phyloP scores from a whole-genome alignment of 2,888 invertebrate species.

The Idaea dimidiata region DNA sequence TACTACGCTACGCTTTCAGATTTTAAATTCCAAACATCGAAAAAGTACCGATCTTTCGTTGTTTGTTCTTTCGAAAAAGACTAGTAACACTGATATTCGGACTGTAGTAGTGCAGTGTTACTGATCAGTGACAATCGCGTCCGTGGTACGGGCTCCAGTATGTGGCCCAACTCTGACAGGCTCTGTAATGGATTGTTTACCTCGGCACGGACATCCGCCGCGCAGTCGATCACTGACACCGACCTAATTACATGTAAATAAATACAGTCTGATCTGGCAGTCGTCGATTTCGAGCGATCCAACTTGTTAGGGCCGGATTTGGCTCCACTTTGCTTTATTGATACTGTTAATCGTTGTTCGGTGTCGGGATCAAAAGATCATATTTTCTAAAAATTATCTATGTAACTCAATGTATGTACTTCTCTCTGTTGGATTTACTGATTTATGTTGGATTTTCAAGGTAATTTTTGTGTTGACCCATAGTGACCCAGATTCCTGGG shows the following conservation, averaged over 20 bases:
- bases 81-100: neutral
- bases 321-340: neutral
- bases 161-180: conserved; percentile 49
- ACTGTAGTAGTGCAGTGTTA: neutral
- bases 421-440: no score
- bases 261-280: conserved; percentile 48
- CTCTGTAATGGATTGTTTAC: conserved; percentile 70
- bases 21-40: no score
- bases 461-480: no score
- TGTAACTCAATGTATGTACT: no score
- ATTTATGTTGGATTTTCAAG: no score
- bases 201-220: conserved; percentile 59
- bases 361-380: neutral
- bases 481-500: no score
- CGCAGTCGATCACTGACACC: conserved; percentile 69
- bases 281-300: conserved; percentile 4
- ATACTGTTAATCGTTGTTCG: neutral
- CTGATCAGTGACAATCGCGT: conserved; percentile 21
- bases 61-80: neutral
- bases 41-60: no score
- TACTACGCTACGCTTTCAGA: no score
- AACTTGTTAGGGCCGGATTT: conserved; percentile 4
- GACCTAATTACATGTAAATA: conserved; percentile 77
- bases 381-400: neutral
- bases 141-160: conserved; percentile 14